Evolutionary conservation across 2,888 invertebrate genomes (phyloP).

Genomic region (Lasioglossum calceatum): DNA sequence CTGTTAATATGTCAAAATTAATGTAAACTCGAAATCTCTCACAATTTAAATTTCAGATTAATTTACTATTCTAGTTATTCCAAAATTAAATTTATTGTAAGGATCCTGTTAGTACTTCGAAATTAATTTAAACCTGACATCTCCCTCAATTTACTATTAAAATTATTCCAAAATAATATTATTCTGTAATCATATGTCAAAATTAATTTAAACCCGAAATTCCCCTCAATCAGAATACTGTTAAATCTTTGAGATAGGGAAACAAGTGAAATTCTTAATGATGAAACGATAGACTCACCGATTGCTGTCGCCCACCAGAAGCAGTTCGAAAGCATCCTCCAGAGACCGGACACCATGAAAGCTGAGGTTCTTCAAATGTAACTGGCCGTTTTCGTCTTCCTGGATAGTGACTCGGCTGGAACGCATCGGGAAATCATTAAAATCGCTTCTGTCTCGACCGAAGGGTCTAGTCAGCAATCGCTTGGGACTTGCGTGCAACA

Average conservation of each 20-base stretch:
- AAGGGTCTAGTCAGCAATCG: not conserved
- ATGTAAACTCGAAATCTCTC: no score
- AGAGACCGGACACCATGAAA: constrained; percentile 84
- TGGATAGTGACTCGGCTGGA: constrained; percentile 84
- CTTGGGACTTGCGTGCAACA: constrained; percentile 15
- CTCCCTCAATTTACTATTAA: no score
- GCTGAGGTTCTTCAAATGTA: constrained; percentile 85
- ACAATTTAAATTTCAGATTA: no score
- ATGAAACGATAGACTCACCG: constrained; percentile 79
- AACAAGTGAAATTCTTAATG: not conserved
- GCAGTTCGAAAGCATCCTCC: constrained; percentile 85
- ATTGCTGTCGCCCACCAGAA: constrained; percentile 85
- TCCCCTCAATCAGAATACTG: not conserved
- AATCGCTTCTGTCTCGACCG: not conserved
- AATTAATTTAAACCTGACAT: no score
- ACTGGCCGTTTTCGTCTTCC: constrained; percentile 85
- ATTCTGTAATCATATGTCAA: no score
- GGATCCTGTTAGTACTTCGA: no score
- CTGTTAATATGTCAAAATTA: no score
- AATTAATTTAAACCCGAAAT: no score
- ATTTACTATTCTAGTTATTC: no score
- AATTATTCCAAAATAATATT: no score
- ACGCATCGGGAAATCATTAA: constrained; percentile 5
- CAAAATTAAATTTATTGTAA: no score
- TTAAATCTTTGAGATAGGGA: not conserved